Evolutionary conservation across 2,797 vertebrate species (phyloP), one percentile per base, ranked within the genome.

Genomic region (Hemitrygon akajei): DNA sequence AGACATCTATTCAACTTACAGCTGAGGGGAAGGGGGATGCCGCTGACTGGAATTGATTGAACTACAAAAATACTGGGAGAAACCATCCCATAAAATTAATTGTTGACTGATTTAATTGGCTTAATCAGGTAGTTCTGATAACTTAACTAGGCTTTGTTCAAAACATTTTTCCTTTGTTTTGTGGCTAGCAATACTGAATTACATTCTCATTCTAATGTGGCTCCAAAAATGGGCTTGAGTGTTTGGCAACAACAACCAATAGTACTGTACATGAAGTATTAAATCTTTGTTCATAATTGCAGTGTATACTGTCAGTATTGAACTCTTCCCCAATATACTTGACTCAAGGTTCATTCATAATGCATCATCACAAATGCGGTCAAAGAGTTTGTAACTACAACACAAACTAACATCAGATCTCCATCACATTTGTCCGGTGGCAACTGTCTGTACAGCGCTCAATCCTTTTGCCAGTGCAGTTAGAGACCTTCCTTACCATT

Each of bases 271-370:
- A 75, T 10, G 30, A 93, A 71, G 56, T 93, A 56, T 96, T 96
- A 96, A 97, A 76, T 96, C 96, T 93, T 76, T 76, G 91, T 93
- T 97, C 96, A 96, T 96, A 60, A 94, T 96, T 96, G 95, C 95
- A 96, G 95, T 56, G 91, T 56, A 71, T 73, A 30, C 27, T 76
- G 91, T 75, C 73, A 56, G 71, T 76, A 27, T 76, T 27, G 91
- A 96, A 95, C 95, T 95, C 96, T 97, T 97, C 96, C 95, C 97
- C 97, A 97, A 95, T 96, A 95, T 95, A 96, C 97, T 96, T 97
- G 97, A 97, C 97, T 96, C 94, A 97, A 95, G 96, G 96, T 96
- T 96, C 97, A 97, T 97, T 97, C 97, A 97, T 96, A 97, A 97
- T 97, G 97, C 96, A 97, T 97, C 97, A 96, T 96, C 96, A 96